Evolutionary conservation across 2,888 invertebrate species (phyloP), one percentile per base, ranked within the genome.

Genomic region (Limenitis camilla): DNA sequence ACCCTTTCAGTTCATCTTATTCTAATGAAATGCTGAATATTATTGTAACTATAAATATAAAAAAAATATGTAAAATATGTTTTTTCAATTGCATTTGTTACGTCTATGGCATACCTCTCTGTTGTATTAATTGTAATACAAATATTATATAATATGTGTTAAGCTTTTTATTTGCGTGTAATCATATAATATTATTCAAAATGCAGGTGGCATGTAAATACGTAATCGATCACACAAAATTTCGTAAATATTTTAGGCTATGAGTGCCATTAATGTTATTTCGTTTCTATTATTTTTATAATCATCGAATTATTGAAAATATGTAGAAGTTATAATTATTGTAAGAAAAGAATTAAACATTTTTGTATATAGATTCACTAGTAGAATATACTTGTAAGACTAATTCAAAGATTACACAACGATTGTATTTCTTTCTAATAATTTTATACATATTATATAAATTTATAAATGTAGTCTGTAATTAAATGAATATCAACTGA

Each of bases 251-350:
- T 74, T 76, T 68, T 79, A 84, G 85, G 85, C 85, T 82, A 78
- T 76, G 78, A 79, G 85, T 86, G 85, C 85, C 85, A 86, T 86
- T 80, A 74, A 76, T 69, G 69, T 72, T 75, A 72, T 72, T 72
- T 74, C 66, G 68, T 74, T 69, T 68, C 64, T 71, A 69, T 67
- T 67, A 19, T 19, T 58, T 56, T 56, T 60, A 60, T 61, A 56
- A 59, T 55, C 63, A 63, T 56, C 60, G 63, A 66, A 65, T 65
- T 63, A 64, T 65, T 66, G 57, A 63, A 59, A 52, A 36, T 61
- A 53, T 63, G 64, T 64, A 63, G 45, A 36, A 47, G 31, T 56
- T 49, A 49, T 42, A 42, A 19, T 48, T 39, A n/a, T 46, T 53
- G 10, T 44, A 44, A 39, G 35, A 10, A 38, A 47, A 46, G 10